Evolutionary conservation across 2,113 vertebrate species (phyloP).

Genomic region (Seriola quinqueradiata): DNA sequence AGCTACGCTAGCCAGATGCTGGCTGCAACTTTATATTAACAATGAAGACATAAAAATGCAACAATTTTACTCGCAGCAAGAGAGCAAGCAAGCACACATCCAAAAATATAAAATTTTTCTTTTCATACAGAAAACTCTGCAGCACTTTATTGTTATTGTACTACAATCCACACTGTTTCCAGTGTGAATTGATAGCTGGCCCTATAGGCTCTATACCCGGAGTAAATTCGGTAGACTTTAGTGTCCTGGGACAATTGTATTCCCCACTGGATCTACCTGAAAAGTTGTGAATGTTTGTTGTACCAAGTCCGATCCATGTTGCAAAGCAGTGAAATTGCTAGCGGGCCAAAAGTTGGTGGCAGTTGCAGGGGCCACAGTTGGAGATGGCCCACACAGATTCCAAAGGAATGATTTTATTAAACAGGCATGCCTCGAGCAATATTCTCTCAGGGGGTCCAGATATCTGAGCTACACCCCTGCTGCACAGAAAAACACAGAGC

Average conservation of each 20-base stretch:
- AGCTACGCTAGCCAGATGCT: no score
- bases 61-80: no score
- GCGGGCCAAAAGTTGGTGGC: conserved; percentile 8
- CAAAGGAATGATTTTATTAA: conserved; percentile 47
- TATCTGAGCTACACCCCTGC: conserved; percentile 31
- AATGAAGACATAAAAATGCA: no score
- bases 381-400: conserved; percentile 23
- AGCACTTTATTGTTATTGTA: background rate
- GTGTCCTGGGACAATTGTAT: background rate
- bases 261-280: background rate
- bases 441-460: conserved; percentile 29
- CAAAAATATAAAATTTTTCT: background rate
- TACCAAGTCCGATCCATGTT: background rate
- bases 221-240: background rate
- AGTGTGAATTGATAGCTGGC: background rate
- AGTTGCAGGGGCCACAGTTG: conserved; percentile 13
- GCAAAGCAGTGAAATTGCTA: background rate
- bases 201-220: background rate
- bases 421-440: conserved; percentile 19
- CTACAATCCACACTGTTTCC: background rate
- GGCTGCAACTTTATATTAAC: no score
- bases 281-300: background rate
- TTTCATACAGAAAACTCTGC: background rate
- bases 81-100: no score
- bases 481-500: conserved; percentile 44